Conservation (phyloP, 1,140 invertebrate species). For the Wasmannia auropunctata region DNA sequence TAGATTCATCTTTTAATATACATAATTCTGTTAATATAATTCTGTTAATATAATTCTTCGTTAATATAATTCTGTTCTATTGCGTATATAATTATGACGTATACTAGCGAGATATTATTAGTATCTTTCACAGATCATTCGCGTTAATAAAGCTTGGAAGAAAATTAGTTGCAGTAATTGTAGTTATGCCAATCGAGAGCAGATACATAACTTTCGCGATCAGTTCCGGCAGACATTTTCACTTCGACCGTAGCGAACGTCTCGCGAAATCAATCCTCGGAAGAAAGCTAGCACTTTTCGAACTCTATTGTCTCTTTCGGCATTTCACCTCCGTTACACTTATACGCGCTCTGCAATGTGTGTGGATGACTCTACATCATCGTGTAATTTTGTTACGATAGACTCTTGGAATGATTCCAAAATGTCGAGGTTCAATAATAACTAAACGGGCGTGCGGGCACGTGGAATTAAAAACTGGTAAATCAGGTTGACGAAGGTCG, state of each 20-base stretch:
- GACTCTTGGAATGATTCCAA: conserved; percentile 3
- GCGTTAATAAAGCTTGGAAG: background rate
- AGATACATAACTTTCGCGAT: background rate
- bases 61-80: background rate
- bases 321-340: background rate
- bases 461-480: conserved; percentile 61
- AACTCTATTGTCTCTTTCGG: conserved; percentile 27
- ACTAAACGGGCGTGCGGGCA: background rate
- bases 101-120: background rate
- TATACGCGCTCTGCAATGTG: background rate
- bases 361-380: background rate
- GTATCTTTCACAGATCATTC: background rate
- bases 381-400: conserved; percentile 1
- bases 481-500: conserved; percentile 23
- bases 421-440: conserved; percentile 27
- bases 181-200: background rate
- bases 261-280: conserved; percentile 22
- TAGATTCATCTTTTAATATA: background rate
- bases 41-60: too few species aligned
- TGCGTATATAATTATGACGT: background rate
- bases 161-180: background rate
- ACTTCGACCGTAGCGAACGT: background rate
- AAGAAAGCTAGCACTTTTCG: conserved; percentile 57
- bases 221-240: conserved; percentile 18
- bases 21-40: too few species aligned